Percentiles rank a stretch among this genome's conserved stretches.
Evolutionary conservation across 1,140 invertebrate genomes (phyloP).

Genomic region (Ridgeia piscesae): DNA sequence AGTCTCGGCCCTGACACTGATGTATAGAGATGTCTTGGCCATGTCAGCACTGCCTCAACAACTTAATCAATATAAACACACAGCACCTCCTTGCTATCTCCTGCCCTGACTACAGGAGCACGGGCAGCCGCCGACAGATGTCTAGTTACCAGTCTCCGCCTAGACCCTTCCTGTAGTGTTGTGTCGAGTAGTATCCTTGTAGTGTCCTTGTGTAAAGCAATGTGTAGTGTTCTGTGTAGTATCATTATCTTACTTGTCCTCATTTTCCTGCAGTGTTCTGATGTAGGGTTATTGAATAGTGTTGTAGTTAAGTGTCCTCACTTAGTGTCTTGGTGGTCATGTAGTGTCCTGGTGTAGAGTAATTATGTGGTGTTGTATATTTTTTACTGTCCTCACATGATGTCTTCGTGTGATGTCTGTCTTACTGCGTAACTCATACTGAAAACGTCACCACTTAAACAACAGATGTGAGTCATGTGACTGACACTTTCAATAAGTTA

Average conservation of each 20-base stretch:
- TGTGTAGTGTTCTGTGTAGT: neutral
- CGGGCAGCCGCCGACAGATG: neutral
- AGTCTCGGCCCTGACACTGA: neutral
- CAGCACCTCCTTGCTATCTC: neutral
- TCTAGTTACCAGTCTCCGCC: neutral
- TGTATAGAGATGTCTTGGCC: neutral
- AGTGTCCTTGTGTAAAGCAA: neutral
- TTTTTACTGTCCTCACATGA: neutral
- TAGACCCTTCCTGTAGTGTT: neutral
- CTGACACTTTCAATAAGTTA: neutral
- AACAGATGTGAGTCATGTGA: neutral
- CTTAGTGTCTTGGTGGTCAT: neutral
- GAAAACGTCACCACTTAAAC: too few relatives aligned
- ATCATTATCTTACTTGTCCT: neutral
- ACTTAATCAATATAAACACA: slow-evolving; percentile 9
- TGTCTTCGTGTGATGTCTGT: neutral
- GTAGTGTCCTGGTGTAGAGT: neutral
- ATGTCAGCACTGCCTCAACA: neutral
- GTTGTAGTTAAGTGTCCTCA: too few relatives aligned
- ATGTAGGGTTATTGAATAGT: neutral
- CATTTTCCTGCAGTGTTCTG: neutral
- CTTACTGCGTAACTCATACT: neutral
- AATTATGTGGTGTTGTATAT: too few relatives aligned
- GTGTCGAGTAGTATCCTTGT: neutral
- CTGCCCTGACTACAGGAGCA: too few relatives aligned